Conservation (phyloP, 2,888 invertebrate species). For the Chrysomela aeneicollis region DNA sequence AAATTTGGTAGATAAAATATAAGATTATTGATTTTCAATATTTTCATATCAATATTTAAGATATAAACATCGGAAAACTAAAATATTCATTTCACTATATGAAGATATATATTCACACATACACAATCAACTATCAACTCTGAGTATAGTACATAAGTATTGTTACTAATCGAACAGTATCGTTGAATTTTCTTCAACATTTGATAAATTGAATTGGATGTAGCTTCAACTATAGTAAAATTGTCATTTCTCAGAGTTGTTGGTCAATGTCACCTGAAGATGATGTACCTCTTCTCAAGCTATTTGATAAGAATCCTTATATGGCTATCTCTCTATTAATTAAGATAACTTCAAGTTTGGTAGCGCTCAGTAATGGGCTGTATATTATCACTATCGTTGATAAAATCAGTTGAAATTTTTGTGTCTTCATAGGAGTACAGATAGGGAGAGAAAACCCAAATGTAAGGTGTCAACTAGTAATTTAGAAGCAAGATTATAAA, state of each 20-base stretch:
- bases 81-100: too few relatives aligned
- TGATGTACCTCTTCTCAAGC: slow-evolving; percentile 29
- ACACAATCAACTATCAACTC: too few relatives aligned
- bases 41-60: too few relatives aligned
- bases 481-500: slow-evolving; percentile 29
- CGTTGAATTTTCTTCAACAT: too few relatives aligned
- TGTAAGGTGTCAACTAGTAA: slow-evolving; percentile 26
- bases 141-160: too few relatives aligned
- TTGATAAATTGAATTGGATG: too few relatives aligned
- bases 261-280: slow-evolving; percentile 25
- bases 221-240: too few relatives aligned
- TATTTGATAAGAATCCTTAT: slow-evolving; percentile 32
- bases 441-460: slow-evolving; percentile 21
- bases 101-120: too few relatives aligned
- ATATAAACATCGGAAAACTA: too few relatives aligned
- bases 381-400: slow-evolving; percentile 30
- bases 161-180: too few relatives aligned
- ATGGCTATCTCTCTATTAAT: slow-evolving; percentile 34
- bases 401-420: slow-evolving; percentile 33
- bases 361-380: slow-evolving; percentile 26
- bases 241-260: neutral
- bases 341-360: slow-evolving; percentile 31
- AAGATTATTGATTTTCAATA: too few relatives aligned
- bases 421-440: slow-evolving; percentile 25
- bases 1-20: too few relatives aligned